Conservation (phyloP, 2,113 vertebrate species). For the Antechinus stuartii region DNA sequence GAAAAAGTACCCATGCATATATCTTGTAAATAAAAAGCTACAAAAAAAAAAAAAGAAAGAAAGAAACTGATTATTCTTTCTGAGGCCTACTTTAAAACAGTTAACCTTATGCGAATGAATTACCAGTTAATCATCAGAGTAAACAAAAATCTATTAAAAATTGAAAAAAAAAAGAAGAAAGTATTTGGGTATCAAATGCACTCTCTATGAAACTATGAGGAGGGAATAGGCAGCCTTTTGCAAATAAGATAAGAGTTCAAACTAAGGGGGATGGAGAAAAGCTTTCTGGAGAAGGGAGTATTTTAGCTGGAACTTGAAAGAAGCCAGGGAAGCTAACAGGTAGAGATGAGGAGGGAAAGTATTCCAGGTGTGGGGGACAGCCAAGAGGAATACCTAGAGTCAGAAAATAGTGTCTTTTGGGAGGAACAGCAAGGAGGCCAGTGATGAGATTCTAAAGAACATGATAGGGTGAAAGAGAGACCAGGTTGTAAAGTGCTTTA, state of each 20-base stretch:
- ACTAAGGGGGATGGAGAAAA: not conserved
- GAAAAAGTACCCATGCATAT: too few species aligned
- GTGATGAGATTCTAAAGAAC: not conserved
- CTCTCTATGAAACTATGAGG: too few species aligned
- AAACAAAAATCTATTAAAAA: slow-evolving; percentile 77
- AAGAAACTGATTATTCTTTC: slow-evolving; percentile 66
- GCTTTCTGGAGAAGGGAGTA: not conserved
- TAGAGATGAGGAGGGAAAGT: not conserved
- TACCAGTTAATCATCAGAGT: slow-evolving; percentile 76
- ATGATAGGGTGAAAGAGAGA: not conserved
- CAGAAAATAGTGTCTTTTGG: not conserved
- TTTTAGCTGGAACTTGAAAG: not conserved
- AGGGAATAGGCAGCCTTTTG: too few species aligned
- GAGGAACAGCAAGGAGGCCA: not conserved
- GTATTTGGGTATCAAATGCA: too few species aligned
- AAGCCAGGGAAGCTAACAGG: not conserved
- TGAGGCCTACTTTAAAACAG: slow-evolving; percentile 69
- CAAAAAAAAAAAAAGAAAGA: slow-evolving; percentile 45
- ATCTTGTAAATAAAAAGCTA: too few species aligned
- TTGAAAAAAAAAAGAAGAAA: not conserved
- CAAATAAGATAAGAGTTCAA: not conserved
- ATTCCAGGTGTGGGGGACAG: not conserved
- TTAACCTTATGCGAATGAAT: slow-evolving; percentile 57
- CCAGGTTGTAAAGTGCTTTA: not conserved
- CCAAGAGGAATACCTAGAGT: not conserved